phyloP scores from a whole-genome alignment of 2,113 vertebrate species.

The Percina caprodes region DNA sequence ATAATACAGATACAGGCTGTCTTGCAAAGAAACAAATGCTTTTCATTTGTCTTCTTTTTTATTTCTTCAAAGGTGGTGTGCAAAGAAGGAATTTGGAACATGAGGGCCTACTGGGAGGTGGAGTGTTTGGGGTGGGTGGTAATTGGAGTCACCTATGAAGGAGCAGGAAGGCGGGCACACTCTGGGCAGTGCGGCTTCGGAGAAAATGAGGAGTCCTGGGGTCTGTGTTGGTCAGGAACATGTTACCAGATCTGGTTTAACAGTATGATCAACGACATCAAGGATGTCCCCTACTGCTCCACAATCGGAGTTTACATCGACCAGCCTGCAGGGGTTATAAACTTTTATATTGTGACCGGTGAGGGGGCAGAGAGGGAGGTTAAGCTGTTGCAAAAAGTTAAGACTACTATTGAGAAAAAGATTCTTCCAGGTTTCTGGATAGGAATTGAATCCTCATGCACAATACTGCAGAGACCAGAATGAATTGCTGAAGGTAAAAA shows the following conservation, averaged over 20 bases:
- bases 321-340: conserved; percentile 68
- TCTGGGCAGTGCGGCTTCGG: conserved; percentile 68
- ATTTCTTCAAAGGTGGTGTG: conserved; percentile 63
- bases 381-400: conserved; percentile 49
- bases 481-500: neutral
- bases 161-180: conserved; percentile 45
- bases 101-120: conserved; percentile 73
- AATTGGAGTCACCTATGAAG: conserved; percentile 64
- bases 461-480: conserved; percentile 56
- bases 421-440: conserved; percentile 75
- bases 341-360: conserved; percentile 51
- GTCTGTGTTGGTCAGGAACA: conserved; percentile 68
- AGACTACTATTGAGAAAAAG: conserved; percentile 42
- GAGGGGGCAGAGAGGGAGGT: conserved; percentile 53
- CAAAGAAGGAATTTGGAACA: conserved; percentile 66
- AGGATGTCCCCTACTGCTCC: conserved; percentile 26
- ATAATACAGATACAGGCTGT: neutral
- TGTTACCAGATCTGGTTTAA: conserved; percentile 73
- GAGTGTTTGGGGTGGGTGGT: conserved; percentile 65
- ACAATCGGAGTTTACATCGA: conserved; percentile 72
- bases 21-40: neutral
- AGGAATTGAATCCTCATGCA: conserved; percentile 66
- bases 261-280: conserved; percentile 37
- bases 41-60: neutral
- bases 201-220: conserved; percentile 76